Percentiles rank a stretch among this genome's conserved stretches.
These are phyloP conservation scores for Heliconius hermathena DNA, from an alignment of 1,140 invertebrate species.

Conservation along the genomic window DNA sequence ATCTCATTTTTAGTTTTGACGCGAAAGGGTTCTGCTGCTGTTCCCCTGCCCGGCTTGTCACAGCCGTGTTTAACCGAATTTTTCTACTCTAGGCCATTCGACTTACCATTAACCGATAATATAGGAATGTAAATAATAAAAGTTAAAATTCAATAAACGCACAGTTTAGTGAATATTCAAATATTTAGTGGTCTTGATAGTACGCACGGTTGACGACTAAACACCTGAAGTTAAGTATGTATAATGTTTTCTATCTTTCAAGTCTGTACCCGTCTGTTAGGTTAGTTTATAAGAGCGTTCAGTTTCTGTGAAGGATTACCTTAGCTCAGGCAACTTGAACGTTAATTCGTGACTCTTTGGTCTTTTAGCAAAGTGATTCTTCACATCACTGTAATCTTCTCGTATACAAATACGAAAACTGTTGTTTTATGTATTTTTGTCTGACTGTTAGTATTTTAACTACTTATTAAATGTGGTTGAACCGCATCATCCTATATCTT, in stretches of 20 bases:
- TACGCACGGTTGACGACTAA: slow-evolving; percentile 67
- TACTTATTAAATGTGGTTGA: slow-evolving; percentile 46
- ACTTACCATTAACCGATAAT: slow-evolving; percentile 54
- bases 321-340: neutral
- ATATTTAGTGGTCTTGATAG: slow-evolving; percentile 76
- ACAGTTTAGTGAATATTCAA: slow-evolving; percentile 80
- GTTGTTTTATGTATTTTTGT: slow-evolving; percentile 55
- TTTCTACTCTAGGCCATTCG: slow-evolving; percentile 59
- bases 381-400: slow-evolving; percentile 59
- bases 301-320: slow-evolving; percentile 39
- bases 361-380: slow-evolving; percentile 26
- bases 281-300: slow-evolving; percentile 54
- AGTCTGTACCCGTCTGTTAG: slow-evolving; percentile 66
- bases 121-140: slow-evolving; percentile 68
- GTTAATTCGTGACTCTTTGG: neutral
- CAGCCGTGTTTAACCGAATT: slow-evolving; percentile 50
- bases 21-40: slow-evolving; percentile 54
- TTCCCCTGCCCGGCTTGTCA: slow-evolving; percentile 40
- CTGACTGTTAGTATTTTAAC: slow-evolving; percentile 51
- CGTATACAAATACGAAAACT: slow-evolving; percentile 56
- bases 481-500: slow-evolving; percentile 39
- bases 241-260: slow-evolving; percentile 67
- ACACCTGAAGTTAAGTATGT: slow-evolving; percentile 65
- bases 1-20: slow-evolving; percentile 35
- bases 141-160: slow-evolving; percentile 75